Evolutionary conservation across 2,888 invertebrate species (phyloP).

Genomic region (Entomobrya proxima): DNA sequence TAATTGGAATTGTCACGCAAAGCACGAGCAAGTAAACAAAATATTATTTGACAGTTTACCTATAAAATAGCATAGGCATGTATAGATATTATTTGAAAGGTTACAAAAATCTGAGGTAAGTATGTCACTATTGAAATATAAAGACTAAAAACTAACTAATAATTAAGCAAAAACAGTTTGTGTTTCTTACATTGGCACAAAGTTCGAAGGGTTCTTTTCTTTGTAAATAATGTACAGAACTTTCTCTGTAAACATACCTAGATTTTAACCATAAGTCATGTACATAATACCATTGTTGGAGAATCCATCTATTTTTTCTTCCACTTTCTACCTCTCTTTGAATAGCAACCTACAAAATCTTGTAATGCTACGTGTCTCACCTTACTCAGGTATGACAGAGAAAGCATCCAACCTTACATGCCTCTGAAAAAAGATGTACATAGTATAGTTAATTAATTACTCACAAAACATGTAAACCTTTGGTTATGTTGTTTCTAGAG

Average conservation of each 20-base stretch:
- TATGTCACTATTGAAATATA: too few relatives aligned
- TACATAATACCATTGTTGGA: background rate
- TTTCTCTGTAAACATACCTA: too few relatives aligned
- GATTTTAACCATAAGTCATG: too few relatives aligned
- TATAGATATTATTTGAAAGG: too few relatives aligned
- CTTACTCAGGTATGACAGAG: conserved; percentile 16
- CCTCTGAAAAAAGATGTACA: conserved; percentile 65
- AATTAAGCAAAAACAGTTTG: too few relatives aligned
- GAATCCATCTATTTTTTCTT: background rate
- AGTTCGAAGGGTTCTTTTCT: background rate
- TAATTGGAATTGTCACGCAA: conserved; percentile 4
- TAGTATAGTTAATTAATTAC: background rate
- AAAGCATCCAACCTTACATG: conserved; percentile 66
- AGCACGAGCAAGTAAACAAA: background rate
- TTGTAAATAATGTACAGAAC: too few relatives aligned
- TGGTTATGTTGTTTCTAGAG: too few relatives aligned
- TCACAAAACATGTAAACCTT: too few relatives aligned
- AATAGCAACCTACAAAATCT: background rate
- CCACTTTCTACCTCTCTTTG: background rate
- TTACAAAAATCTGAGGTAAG: too few relatives aligned
- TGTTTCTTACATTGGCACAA: background rate
- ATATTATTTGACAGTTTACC: too few relatives aligned
- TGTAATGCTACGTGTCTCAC: conserved; percentile 16
- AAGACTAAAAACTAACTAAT: too few relatives aligned
- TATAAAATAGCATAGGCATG: too few relatives aligned